Conservation (phyloP, 2,888 invertebrate genomes). For the Pheosia tremula region DNA sequence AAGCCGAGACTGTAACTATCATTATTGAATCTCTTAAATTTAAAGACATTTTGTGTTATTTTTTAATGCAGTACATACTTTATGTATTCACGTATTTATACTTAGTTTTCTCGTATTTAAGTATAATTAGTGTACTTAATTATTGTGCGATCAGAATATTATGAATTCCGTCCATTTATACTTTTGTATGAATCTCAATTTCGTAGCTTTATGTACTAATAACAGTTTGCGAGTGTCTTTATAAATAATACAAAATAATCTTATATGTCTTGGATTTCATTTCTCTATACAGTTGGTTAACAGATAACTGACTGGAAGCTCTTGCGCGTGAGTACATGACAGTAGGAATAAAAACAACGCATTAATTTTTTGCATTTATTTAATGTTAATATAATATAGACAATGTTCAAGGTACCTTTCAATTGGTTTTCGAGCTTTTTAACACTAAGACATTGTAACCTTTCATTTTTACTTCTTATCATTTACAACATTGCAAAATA, state of each 20-base stretch:
- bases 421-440: conserved; percentile 82
- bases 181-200: conserved; percentile 51
- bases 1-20: no score
- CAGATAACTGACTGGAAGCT: not conserved
- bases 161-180: conserved; percentile 60
- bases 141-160: conserved; percentile 40
- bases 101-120: not conserved
- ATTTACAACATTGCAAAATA: conserved; percentile 79
- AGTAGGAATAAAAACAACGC: conserved; percentile 45
- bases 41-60: no score
- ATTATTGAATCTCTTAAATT: no score
- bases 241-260: not conserved
- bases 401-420: conserved; percentile 84
- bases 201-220: conserved; percentile 20
- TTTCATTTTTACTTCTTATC: conserved; percentile 75
- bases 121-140: conserved; percentile 10
- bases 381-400: conserved; percentile 85
- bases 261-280: not conserved
- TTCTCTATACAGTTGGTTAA: not conserved
- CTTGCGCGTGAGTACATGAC: not conserved
- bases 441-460: conserved; percentile 81
- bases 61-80: no score
- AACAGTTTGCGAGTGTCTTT: conserved; percentile 4
- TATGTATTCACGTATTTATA: not conserved
- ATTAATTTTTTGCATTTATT: conserved; percentile 77